These are phyloP conservation scores for Macquaria australasica DNA, from an alignment of 2,113 vertebrate genomes.

Conservation along the genomic window DNA sequence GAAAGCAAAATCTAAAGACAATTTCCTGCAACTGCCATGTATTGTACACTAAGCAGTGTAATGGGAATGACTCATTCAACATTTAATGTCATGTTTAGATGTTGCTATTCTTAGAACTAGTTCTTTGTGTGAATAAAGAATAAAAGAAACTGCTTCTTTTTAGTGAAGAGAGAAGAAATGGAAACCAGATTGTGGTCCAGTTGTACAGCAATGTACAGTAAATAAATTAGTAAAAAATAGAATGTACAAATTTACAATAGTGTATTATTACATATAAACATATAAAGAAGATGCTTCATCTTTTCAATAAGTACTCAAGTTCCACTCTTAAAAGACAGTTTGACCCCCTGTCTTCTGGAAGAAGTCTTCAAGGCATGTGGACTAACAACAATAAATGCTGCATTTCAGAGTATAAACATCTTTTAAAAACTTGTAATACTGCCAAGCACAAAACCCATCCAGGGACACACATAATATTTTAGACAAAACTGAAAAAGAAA, in stretches of 20 bases:
- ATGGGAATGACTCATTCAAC: constrained; percentile 11
- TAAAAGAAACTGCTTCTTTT: background rate
- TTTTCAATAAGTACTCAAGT: background rate
- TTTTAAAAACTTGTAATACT: background rate
- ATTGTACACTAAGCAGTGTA: background rate
- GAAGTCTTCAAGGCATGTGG: background rate
- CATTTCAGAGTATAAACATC: background rate
- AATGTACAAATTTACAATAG: too few relatives aligned
- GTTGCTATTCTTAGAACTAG: background rate
- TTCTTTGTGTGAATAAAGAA: background rate
- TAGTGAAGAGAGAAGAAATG: background rate
- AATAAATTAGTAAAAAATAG: background rate
- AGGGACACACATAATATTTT: background rate
- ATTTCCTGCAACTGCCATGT: constrained; percentile 7
- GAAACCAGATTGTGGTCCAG: background rate
- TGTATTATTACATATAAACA: too few relatives aligned
- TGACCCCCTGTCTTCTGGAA: too few relatives aligned
- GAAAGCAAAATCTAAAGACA: background rate
- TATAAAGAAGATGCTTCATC: background rate
- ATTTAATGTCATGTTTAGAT: constrained; percentile 30
- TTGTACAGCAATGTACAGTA: background rate
- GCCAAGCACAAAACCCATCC: too few relatives aligned
- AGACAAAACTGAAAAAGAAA: background rate
- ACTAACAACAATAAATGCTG: background rate
- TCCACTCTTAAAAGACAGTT: background rate